phyloP scores from a whole-genome alignment of 2,113 vertebrate genomes.

The Ctenomys sociabilis region DNA sequence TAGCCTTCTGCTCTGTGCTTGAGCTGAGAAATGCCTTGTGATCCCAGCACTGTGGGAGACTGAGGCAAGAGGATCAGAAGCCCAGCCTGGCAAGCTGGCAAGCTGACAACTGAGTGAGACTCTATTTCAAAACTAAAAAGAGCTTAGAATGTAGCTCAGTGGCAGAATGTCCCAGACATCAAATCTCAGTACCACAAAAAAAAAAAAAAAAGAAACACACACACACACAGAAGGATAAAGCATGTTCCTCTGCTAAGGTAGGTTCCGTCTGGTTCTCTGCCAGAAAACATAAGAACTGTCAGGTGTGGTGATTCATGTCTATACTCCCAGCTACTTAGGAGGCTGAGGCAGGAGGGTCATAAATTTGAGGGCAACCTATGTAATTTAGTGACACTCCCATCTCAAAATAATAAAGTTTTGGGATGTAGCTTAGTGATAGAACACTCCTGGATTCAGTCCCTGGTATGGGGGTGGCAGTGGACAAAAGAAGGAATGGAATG shows the following conservation, averaged over 20 bases:
- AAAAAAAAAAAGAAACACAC: not conserved
- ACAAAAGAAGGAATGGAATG: not conserved
- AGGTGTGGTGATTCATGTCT: not conserved
- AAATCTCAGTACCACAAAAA: not conserved
- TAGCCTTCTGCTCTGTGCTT: not conserved
- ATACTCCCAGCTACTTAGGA: not conserved
- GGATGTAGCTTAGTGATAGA: not conserved
- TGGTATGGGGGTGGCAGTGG: not conserved
- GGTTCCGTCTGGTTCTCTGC: not conserved
- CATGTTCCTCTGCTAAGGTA: not conserved
- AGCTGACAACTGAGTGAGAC: not conserved
- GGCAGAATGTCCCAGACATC: not conserved
- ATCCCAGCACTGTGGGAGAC: not conserved
- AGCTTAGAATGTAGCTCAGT: not conserved
- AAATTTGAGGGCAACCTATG: not conserved
- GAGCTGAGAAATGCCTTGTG: not conserved
- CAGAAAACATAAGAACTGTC: not conserved
- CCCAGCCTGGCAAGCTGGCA: not conserved
- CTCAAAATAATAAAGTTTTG: not conserved
- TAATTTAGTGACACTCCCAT: not conserved
- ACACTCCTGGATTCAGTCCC: not conserved
- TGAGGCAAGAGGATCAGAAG: not conserved
- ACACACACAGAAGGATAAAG: not conserved
- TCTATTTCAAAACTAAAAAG: not conserved
- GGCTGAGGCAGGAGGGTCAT: not conserved